Evolutionary conservation across 2,113 vertebrate species (phyloP), one percentile per base, ranked within the genome.

Genomic region (Sclerurus mexicanus): DNA sequence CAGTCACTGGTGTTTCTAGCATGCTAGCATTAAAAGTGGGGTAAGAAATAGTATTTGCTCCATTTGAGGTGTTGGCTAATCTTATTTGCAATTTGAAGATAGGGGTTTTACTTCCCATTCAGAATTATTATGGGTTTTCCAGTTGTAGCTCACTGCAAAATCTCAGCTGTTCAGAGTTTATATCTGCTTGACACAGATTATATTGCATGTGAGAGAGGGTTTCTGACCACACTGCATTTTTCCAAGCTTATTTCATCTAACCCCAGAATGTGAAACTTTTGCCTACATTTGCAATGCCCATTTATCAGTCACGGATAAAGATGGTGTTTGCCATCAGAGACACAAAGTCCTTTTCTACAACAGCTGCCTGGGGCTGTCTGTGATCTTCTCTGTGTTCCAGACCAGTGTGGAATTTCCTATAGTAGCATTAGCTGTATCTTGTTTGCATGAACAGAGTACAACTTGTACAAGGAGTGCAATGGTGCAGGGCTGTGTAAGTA

Each of bases 111-210:
- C 19, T 92, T 89, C 33, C 49, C 16, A 20, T 14, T 53, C 10
- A 12, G 16, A 87, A 53, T 72, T 52, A 28, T 42, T 79, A 22
- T 85, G 52, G 22, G 14, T 87, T 91, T n/a, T 91, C 56, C 56
- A 77, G 0, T 17, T 2, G 2, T 69, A 60, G 20, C 25, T 83
- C 4, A 0, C 52, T 49, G 44, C 11, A 52, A 87, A 63, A 40
- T 78, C 35, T 74, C 73, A 79, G 3, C 33, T 85, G 20, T 39
- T 86, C 17, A 24, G 33, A 35, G 27, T 80, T 66, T 16, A 0
- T 35, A 28, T 73, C 74, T 84, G 13, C 22, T 59, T 78, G 44
- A 28, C 37, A 49, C 30, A 35, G 27, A 40, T 60, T 37, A 24
- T 56, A 56, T 9, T 79, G 66, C 37, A 76, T 37, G 30, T 64